phyloP scores from a whole-genome alignment of 2,113 vertebrate species.

The Corythornis madagascariensis region DNA sequence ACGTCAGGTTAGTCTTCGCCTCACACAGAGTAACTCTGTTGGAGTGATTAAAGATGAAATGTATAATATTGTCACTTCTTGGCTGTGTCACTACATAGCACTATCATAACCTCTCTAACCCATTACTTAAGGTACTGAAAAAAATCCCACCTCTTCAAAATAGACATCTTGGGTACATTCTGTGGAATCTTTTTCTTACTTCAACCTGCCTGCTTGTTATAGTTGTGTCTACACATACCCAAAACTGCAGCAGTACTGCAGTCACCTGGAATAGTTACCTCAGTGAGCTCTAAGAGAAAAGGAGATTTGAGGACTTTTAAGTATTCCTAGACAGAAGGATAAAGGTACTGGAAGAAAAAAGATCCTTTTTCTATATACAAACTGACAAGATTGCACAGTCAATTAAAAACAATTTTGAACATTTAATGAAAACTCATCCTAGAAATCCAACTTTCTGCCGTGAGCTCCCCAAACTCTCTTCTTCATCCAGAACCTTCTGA shows the following conservation, averaged over 20 bases:
- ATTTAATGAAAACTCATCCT: slow-evolving; percentile 74
- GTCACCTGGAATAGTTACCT: not conserved
- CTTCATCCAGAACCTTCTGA: slow-evolving; percentile 84
- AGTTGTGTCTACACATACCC: not conserved
- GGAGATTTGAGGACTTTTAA: not conserved
- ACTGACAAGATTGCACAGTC: not conserved
- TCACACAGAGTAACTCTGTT: not conserved
- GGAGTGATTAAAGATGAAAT: not conserved
- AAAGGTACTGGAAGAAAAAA: not conserved
- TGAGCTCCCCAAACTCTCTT: slow-evolving; percentile 85
- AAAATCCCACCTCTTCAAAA: not conserved
- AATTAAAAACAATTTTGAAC: not conserved
- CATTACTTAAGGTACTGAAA: not conserved
- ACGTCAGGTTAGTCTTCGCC: not conserved
- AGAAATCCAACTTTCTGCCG: slow-evolving; percentile 93
- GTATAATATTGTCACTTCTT: not conserved
- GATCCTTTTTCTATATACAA: slow-evolving; percentile 38
- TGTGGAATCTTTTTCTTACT: not conserved
- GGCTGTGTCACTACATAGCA: not conserved
- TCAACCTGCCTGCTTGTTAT: not conserved
- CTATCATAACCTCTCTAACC: not conserved
- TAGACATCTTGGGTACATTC: not conserved
- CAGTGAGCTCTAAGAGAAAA: not conserved
- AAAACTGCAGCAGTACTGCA: not conserved
- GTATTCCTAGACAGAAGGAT: not conserved